Percentiles rank a stretch among this genome's conserved stretches.
phyloP scores from a whole-genome alignment of 2,888 invertebrate species.

The Panopea generosa region DNA sequence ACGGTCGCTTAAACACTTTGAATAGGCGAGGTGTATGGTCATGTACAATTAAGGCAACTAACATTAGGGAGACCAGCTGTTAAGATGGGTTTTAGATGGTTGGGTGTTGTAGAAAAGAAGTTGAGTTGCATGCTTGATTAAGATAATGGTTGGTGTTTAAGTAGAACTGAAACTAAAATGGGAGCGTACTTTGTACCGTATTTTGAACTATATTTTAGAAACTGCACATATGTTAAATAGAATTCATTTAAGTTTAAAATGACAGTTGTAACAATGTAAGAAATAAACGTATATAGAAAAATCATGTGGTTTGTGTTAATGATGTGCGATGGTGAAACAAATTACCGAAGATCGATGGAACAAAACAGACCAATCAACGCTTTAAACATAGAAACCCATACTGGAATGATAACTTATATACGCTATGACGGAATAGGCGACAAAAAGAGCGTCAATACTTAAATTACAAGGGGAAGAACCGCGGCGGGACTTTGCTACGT shows the following conservation, averaged over 20 bases:
- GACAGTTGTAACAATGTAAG: slow-evolving; percentile 17
- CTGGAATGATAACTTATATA: slow-evolving; percentile 14
- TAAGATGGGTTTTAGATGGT: background rate
- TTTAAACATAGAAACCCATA: slow-evolving; percentile 14
- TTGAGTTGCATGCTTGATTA: no score
- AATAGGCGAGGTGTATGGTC: background rate
- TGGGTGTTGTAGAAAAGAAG: no score
- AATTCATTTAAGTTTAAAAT: slow-evolving; percentile 12
- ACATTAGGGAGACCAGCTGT: slow-evolving; percentile 12
- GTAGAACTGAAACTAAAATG: no score
- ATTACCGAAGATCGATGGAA: slow-evolving; percentile 5
- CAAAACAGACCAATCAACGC: background rate
- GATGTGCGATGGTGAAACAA: no score
- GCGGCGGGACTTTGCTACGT: background rate
- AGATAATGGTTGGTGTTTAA: no score
- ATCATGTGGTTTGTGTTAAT: no score
- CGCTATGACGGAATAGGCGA: slow-evolving; percentile 2
- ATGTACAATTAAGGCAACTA: background rate
- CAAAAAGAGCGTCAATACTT: slow-evolving; percentile 4
- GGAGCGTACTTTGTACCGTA: no score
- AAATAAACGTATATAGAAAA: no score
- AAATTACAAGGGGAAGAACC: background rate
- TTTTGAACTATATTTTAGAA: no score
- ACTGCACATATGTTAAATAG: no score
- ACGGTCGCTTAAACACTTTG: no score